Conservation (phyloP, 2,888 invertebrate genomes). For the Drosophila merina region DNA sequence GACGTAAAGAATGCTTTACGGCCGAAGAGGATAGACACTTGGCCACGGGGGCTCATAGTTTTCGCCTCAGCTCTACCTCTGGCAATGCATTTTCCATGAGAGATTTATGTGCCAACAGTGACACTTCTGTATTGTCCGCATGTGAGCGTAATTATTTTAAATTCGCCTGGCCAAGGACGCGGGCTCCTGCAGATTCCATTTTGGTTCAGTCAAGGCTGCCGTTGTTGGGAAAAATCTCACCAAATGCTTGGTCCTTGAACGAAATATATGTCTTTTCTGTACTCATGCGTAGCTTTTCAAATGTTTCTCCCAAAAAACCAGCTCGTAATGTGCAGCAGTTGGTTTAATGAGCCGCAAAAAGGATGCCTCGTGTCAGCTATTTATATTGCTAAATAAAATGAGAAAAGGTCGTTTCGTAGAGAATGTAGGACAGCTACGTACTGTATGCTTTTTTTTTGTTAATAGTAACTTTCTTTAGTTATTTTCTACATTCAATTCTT, state of each 20-base stretch:
- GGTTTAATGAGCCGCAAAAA: constrained; percentile 60
- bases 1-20: constrained; percentile 59
- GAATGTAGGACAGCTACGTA: no score
- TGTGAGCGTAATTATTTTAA: constrained; percentile 62
- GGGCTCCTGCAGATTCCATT: not conserved
- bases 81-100: constrained; percentile 30
- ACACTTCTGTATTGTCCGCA: constrained; percentile 19
- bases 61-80: not conserved
- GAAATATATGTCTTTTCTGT: constrained; percentile 48
- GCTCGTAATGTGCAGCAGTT: constrained; percentile 42
- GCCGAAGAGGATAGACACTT: constrained; percentile 18
- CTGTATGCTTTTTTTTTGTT: no score
- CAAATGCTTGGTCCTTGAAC: constrained; percentile 61
- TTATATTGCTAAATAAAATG: constrained; percentile 17
- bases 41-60: constrained; percentile 25
- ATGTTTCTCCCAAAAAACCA: constrained; percentile 36
- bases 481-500: no score
- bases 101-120: constrained; percentile 60
- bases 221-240: constrained; percentile 31
- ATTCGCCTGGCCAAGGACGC: constrained; percentile 32
- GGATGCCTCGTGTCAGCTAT: constrained; percentile 35
- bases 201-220: constrained; percentile 60
- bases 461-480: no score
- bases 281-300: constrained; percentile 4
- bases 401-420: no score